These are phyloP conservation scores for Neocrepidodera transversa DNA, from an alignment of 2,888 invertebrate genomes.

Conservation along the genomic window DNA sequence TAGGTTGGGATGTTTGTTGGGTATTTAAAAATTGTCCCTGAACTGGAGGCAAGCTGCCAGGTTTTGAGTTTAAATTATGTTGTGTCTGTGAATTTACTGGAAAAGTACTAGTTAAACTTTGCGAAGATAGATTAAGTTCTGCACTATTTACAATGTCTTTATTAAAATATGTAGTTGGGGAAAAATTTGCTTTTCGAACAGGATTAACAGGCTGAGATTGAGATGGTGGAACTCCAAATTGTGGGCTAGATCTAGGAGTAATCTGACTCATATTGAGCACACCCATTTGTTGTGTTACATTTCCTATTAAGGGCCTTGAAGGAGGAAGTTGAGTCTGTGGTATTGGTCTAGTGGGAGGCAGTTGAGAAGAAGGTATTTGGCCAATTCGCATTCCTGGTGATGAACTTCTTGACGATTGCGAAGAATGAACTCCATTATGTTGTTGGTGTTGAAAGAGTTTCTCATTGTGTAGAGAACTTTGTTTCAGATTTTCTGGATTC, in stretches of 20 bases:
- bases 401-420: slow-evolving; percentile 57
- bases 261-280: slow-evolving; percentile 44
- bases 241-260: slow-evolving; percentile 38
- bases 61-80: neutral
- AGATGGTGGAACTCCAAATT: slow-evolving; percentile 52
- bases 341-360: slow-evolving; percentile 49
- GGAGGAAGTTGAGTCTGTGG: slow-evolving; percentile 54
- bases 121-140: slow-evolving; percentile 11
- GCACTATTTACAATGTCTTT: slow-evolving; percentile 22
- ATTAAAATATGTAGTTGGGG: neutral
- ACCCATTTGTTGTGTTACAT: slow-evolving; percentile 46
- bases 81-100: slow-evolving; percentile 1
- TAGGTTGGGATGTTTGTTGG: slow-evolving; percentile 4
- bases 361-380: slow-evolving; percentile 52
- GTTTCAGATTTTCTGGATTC: slow-evolving; percentile 27
- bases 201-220: slow-evolving; percentile 38
- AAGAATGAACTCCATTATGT: slow-evolving; percentile 56
- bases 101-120: slow-evolving; percentile 4
- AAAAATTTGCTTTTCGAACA: slow-evolving; percentile 5
- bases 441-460: slow-evolving; percentile 34
- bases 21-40: slow-evolving; percentile 4
- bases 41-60: neutral
- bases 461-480: slow-evolving; percentile 20
- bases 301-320: slow-evolving; percentile 36
- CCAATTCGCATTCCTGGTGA: slow-evolving; percentile 53